phyloP scores from a whole-genome alignment of 2,113 vertebrate genomes.

The Xiphophorus maculatus region DNA sequence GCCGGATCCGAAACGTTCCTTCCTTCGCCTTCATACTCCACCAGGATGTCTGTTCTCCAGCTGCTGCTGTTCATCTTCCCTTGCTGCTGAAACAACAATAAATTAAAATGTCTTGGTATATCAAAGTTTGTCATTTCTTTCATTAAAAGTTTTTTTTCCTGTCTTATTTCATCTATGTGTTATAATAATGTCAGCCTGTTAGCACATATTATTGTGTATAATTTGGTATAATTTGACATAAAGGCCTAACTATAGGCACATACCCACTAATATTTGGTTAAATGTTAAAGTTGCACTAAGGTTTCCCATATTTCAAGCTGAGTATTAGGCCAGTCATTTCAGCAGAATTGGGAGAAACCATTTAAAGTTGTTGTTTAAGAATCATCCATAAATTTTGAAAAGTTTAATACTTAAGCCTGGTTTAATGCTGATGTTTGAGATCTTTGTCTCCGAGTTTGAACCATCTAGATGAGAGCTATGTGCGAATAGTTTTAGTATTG shows the following conservation, averaged over 20 bases:
- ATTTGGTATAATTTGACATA: too few species aligned
- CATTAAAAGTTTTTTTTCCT: too few species aligned
- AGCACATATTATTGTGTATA: too few species aligned
- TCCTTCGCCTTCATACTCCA: constrained; percentile 97
- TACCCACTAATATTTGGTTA: neutral
- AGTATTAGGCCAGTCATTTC: neutral
- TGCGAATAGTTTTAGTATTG: too few species aligned
- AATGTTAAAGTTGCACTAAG: neutral
- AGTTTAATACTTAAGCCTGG: neutral
- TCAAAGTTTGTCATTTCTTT: too few species aligned
- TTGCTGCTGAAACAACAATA: constrained; percentile 72
- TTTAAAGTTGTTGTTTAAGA: neutral
- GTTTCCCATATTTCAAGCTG: neutral
- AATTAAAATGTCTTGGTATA: neutral
- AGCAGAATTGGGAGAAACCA: neutral
- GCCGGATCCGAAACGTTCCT: constrained; percentile 86
- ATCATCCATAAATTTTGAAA: neutral
- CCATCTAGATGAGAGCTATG: too few species aligned
- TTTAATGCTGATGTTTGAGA: too few species aligned
- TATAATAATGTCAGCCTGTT: neutral
- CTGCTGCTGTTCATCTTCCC: constrained; percentile 82
- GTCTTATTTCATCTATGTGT: neutral
- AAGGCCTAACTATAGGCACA: neutral
- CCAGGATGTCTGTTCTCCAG: constrained; percentile 93
- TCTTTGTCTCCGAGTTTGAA: too few species aligned